Percentiles rank a stretch among this genome's conserved stretches.
phyloP scores from a whole-genome alignment of 2,113 vertebrate genomes.

The Elanus axillaris region DNA sequence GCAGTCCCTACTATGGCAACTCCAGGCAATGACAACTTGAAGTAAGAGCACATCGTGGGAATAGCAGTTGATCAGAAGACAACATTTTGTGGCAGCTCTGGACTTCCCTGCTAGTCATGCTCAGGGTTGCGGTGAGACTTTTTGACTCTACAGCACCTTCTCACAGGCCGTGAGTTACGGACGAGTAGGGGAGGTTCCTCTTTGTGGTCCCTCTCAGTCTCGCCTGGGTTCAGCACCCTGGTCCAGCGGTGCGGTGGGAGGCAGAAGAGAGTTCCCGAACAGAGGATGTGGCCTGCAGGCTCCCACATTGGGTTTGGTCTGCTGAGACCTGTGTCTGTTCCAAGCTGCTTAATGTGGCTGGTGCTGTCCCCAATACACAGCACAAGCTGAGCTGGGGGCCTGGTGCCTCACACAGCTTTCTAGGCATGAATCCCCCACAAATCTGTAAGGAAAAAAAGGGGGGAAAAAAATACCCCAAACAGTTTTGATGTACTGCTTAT shows the following conservation, averaged over 20 bases:
- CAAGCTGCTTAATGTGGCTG: fast-evolving
- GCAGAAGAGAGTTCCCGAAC: neutral
- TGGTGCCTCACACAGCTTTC: neutral
- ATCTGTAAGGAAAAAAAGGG: neutral
- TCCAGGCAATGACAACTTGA: neutral
- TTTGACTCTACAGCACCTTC: neutral
- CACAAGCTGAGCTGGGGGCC: fast-evolving
- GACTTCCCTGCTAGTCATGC: neutral
- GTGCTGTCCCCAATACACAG: no score
- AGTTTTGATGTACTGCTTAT: neutral
- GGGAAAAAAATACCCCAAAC: fast-evolving
- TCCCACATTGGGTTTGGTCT: neutral
- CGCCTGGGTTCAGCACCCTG: fast-evolving
- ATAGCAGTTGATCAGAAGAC: neutral
- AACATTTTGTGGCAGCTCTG: neutral
- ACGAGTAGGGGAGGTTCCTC: neutral
- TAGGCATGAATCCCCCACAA: neutral
- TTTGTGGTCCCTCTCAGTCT: neutral
- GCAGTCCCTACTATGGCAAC: neutral
- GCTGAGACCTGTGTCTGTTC: neutral
- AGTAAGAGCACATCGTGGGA: neutral
- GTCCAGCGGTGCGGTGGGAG: fast-evolving
- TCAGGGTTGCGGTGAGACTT: neutral
- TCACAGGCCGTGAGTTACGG: fast-evolving
- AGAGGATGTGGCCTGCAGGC: neutral